Evolutionary conservation across 2,113 vertebrate species (phyloP), one percentile per base, ranked within the genome.

Genomic region (Seriola dumerili): DNA sequence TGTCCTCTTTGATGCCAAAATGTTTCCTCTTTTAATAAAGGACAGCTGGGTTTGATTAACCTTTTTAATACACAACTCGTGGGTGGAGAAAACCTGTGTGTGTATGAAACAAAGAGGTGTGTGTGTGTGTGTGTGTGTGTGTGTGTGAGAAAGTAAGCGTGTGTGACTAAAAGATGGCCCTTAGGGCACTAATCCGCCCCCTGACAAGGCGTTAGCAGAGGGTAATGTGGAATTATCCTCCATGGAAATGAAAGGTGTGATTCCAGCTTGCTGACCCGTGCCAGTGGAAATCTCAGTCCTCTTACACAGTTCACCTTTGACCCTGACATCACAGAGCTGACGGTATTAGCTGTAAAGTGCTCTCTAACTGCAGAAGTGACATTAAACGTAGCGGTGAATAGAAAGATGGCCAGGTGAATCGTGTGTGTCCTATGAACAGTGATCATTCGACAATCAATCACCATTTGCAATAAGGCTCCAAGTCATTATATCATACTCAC

Each of bases 231-330:
- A 73, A 67, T 86, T 3, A 80, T 63, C 58, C 84, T 70, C 38
- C 52, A 59, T 77, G 63, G 78, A 69, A 86, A 78, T 83, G 68
- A 66, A 84, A 73, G 62, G 71, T 73, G 71, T 42, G 16, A 59
- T 72, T 75, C 68, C 69, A 78, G 54, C 11, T 1, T 12, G n/a
- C 21, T 1, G 32, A 42, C 50, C 29, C 0, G 21, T 59, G 8
- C 5, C 21, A 50, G 29, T 2, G 65, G 23, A 73, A 38, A 69
- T 52, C 21, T 48, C 8, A 12, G n/a, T 32, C 32, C 17, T 50
- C 58, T 61, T n/a, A 23, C 46, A 70, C 59, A 29, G 40, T 64
- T 85, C 10, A 72, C 77, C 80, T 80, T 61, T 83, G 55, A 57
- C 78, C 69, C 48, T 38, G 58, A 67, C 50, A 52, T 46, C 29